Conservation (phyloP, 2,888 invertebrate genomes). For the Zaprionus bogoriensis region DNA sequence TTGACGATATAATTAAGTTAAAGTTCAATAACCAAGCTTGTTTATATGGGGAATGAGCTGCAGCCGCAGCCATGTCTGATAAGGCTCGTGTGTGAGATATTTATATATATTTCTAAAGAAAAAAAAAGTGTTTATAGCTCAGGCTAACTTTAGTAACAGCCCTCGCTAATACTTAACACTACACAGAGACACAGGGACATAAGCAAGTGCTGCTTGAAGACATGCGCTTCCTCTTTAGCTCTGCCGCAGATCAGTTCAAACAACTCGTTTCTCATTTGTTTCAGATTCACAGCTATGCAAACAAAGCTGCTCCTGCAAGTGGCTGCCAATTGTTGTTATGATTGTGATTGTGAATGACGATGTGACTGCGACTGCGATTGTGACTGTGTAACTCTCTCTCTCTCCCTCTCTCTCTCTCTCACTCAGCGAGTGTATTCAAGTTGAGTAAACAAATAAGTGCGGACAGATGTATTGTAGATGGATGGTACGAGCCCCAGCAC, state of each 20-base stretch:
- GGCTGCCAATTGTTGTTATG: slow-evolving; percentile 54
- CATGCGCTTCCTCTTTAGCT: slow-evolving; percentile 71
- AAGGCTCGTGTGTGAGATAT: too few species aligned
- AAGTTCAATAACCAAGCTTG: background rate
- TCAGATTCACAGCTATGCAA: slow-evolving; percentile 61
- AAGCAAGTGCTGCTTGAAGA: slow-evolving; percentile 65
- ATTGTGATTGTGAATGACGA: background rate
- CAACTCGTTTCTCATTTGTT: slow-evolving; percentile 37
- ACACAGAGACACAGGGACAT: slow-evolving; percentile 13
- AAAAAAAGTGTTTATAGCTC: too few species aligned
- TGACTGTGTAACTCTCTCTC: slow-evolving; percentile 8
- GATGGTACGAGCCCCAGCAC: background rate
- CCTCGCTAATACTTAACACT: slow-evolving; percentile 25
- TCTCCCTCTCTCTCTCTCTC: too few species aligned
- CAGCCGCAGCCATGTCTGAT: background rate
- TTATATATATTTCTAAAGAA: too few species aligned
- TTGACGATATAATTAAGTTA: background rate
- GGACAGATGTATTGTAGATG: slow-evolving; percentile 14
- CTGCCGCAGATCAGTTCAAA: slow-evolving; percentile 35
- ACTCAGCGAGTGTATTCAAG: slow-evolving; percentile 16
- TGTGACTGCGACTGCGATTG: background rate
- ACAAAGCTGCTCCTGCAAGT: slow-evolving; percentile 66
- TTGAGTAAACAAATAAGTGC: slow-evolving; percentile 45
- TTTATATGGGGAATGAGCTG: background rate
- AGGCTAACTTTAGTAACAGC: background rate